These are phyloP conservation scores for Halocynthia aurantium DNA, from an alignment of 23 tunicate species.

Conservation along the genomic window DNA sequence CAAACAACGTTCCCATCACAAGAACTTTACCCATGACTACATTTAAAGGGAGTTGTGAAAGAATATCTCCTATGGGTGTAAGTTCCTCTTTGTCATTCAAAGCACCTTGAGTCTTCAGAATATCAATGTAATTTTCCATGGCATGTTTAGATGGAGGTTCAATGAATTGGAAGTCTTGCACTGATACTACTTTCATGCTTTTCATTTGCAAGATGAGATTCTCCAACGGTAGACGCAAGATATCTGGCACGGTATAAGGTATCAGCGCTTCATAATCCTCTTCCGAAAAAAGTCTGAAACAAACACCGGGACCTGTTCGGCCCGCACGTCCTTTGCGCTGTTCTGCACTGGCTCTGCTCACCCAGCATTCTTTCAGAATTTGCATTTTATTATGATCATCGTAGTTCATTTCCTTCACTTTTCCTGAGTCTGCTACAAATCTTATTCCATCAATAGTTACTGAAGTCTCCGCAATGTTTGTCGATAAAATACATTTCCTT, in stretches of 20 bases:
- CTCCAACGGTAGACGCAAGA: constrained; percentile 88
- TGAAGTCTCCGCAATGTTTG: constrained; percentile 99
- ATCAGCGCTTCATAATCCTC: constrained; percentile 89
- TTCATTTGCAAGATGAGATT: constrained; percentile 95
- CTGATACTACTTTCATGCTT: constrained; percentile 71
- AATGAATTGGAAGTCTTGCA: constrained; percentile 75
- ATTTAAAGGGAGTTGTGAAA: constrained; percentile 93
- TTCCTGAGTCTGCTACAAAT: constrained; percentile 95
- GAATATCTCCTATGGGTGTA: constrained; percentile 89
- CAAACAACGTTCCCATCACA: constrained; percentile 94
- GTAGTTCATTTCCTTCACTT: constrained; percentile 92
- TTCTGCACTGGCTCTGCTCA: constrained; percentile 89
- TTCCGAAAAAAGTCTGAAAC: constrained; percentile 86
- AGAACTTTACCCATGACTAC: constrained; percentile 90
- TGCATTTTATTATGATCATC: constrained; percentile 96
- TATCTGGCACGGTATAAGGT: constrained; percentile 91
- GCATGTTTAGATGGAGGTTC: constrained; percentile 84
- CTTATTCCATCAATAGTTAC: constrained; percentile 98
- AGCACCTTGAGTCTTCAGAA: constrained; percentile 79
- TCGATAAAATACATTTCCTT: constrained; percentile 93
- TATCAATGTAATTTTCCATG: constrained; percentile 65
- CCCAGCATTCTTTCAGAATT: constrained; percentile 84
- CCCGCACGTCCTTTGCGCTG: constrained; percentile 99
- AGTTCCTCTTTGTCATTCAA: constrained; percentile 57
- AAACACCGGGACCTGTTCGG: constrained; percentile 94